phyloP scores from a whole-genome alignment of 2,797 vertebrate genomes.

The Halcyon badia region DNA sequence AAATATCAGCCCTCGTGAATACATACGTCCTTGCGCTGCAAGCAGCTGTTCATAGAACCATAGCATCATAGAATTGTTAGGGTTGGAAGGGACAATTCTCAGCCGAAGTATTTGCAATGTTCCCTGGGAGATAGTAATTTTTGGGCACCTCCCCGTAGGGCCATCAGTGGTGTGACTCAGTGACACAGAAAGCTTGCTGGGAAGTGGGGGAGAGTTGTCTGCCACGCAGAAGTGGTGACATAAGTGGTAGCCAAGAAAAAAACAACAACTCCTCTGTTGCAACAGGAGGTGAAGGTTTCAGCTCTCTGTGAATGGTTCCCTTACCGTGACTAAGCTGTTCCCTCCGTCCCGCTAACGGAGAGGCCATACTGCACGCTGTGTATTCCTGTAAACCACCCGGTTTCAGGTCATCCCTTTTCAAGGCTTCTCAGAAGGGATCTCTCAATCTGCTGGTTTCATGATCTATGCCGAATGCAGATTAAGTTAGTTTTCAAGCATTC shows the following conservation, averaged over 20 bases:
- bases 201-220: constrained; percentile 37
- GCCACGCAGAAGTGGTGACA: constrained; percentile 1
- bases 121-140: neutral
- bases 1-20: neutral
- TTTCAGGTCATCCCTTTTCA: neutral
- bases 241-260: constrained; percentile 17
- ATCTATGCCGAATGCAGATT: neutral
- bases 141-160: neutral
- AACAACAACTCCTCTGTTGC: constrained; percentile 52
- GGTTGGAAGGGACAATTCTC: neutral
- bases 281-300: constrained; percentile 62
- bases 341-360: neutral
- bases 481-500: neutral
- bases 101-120: neutral
- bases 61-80: too few relatives aligned
- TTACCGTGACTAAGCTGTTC: constrained; percentile 58
- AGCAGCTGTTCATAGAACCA: neutral
- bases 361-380: fast-evolving
- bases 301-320: neutral
- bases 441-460: neutral
- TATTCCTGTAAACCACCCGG: constrained; percentile 21
- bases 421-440: constrained; percentile 17
- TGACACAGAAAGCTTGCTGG: neutral
- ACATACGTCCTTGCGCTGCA: fast-evolving
- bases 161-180: neutral